These are phyloP conservation scores for Corythaixoides concolor DNA, from an alignment of 2,113 vertebrate genomes.

Conservation along the genomic window DNA sequence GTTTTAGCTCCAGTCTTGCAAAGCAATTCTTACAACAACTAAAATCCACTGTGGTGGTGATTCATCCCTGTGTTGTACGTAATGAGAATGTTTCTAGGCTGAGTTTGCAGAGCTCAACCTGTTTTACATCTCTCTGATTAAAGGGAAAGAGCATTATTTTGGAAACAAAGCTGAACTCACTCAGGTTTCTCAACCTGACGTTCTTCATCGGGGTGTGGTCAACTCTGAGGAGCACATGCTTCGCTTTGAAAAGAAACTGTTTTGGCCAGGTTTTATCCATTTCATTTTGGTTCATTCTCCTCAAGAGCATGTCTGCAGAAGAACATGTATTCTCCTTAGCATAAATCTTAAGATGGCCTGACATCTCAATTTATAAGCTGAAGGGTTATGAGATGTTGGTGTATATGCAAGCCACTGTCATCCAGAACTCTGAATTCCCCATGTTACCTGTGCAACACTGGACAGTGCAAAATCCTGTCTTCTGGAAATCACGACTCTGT, in stretches of 20 bases:
- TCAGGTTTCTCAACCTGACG: slow-evolving; percentile 27
- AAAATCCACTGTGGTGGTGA: not conserved
- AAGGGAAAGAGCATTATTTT: slow-evolving; percentile 50
- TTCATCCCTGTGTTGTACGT: not conserved
- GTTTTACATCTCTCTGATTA: slow-evolving; percentile 42
- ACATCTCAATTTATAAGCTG: not conserved
- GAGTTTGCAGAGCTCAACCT: slow-evolving; percentile 42
- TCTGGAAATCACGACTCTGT: not conserved
- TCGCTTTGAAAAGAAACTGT: not conserved
- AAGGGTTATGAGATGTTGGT: not conserved
- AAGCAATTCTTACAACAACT: not conserved
- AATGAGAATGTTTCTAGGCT: slow-evolving; percentile 23
- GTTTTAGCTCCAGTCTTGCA: not conserved
- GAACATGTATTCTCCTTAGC: not conserved
- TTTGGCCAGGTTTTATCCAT: not conserved
- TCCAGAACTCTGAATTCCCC: not conserved
- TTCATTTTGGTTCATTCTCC: not conserved
- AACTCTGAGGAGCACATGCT: not conserved
- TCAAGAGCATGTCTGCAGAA: not conserved
- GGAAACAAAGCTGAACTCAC: slow-evolving; percentile 36
- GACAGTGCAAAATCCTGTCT: not conserved
- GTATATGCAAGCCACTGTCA: not conserved
- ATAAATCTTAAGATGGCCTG: not conserved
- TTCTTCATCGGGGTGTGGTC: slow-evolving; percentile 9
- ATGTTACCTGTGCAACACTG: not conserved